These are phyloP conservation scores for Porphyrio hochstetteri DNA, from an alignment of 2,113 vertebrate genomes.

Conservation along the genomic window DNA sequence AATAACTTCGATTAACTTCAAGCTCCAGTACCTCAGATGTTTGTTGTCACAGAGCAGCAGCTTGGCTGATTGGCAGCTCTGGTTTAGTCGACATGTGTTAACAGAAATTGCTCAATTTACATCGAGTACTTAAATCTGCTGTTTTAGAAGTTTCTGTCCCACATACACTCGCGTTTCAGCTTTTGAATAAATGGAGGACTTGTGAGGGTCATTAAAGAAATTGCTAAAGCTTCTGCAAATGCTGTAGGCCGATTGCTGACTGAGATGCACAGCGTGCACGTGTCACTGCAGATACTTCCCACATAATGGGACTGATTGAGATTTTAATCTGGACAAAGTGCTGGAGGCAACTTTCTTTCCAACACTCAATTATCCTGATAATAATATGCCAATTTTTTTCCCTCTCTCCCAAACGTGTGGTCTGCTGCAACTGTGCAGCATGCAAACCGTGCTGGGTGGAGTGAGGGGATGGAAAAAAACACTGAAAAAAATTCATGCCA, in stretches of 20 bases:
- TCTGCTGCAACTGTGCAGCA: slow-evolving; percentile 10
- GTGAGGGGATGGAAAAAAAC: rapidly evolving
- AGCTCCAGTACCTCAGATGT: slow-evolving; percentile 58
- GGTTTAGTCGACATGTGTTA: slow-evolving; percentile 48
- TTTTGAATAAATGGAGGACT: slow-evolving; percentile 52
- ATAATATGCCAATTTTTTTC: slow-evolving; percentile 10
- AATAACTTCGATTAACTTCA: slow-evolving; percentile 59
- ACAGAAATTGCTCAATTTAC: slow-evolving; percentile 61
- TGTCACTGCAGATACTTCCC: slow-evolving; percentile 56
- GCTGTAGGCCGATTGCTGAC: slow-evolving; percentile 37
- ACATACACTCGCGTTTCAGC: slow-evolving; percentile 16
- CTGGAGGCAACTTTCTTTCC: slow-evolving; percentile 30
- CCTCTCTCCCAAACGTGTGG: slow-evolving; percentile 33
- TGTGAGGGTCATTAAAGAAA: slow-evolving; percentile 63
- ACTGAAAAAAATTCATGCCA: background rate
- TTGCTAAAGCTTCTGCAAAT: slow-evolving; percentile 58
- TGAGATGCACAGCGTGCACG: slow-evolving; percentile 26
- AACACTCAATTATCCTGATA: slow-evolving; percentile 49
- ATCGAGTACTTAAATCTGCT: slow-evolving; percentile 56
- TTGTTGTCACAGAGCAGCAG: slow-evolving; percentile 64
- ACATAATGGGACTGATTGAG: slow-evolving; percentile 61
- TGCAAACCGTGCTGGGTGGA: background rate
- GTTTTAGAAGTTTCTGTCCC: slow-evolving; percentile 54
- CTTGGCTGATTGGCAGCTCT: slow-evolving; percentile 59
- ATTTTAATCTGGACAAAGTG: slow-evolving; percentile 57